Conservation (phyloP, 2,888 invertebrate species). For the Chymomyza fuscimana region DNA sequence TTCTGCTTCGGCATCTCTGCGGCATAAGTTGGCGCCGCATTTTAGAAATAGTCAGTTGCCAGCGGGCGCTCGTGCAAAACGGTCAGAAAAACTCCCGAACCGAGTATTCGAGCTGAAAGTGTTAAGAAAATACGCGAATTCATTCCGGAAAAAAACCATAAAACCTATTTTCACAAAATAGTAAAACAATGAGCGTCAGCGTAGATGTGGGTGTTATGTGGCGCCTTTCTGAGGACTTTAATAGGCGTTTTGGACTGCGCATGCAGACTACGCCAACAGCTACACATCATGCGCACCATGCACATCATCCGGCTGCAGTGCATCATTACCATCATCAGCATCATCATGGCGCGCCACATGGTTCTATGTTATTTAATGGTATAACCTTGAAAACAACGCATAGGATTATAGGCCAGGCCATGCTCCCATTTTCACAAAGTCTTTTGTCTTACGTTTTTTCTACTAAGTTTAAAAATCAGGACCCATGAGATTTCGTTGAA, state of each 20-base stretch:
- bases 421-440: no score
- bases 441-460: no score
- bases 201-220: conserved; percentile 80
- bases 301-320: conserved; percentile 48
- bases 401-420: no score
- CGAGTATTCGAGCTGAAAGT: neutral
- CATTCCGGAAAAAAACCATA: neutral
- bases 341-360: conserved; percentile 48
- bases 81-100: conserved; percentile 33
- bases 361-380: conserved; percentile 74
- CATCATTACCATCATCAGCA: conserved; percentile 59
- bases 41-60: conserved; percentile 55
- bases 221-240: conserved; percentile 80
- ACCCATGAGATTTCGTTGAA: no score
- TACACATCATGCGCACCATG: conserved; percentile 54
- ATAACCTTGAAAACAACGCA: neutral
- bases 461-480: no score
- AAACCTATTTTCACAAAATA: neutral
- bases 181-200: conserved; percentile 78
- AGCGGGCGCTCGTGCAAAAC: conserved; percentile 43
- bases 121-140: neutral
- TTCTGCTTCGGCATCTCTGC: neutral
- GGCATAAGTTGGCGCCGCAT: conserved; percentile 11
- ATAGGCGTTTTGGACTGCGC: conserved; percentile 79
- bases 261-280: conserved; percentile 77